These are phyloP conservation scores for Chloroceryle amazona DNA, from an alignment of 2,797 vertebrate genomes.

Conservation along the genomic window DNA sequence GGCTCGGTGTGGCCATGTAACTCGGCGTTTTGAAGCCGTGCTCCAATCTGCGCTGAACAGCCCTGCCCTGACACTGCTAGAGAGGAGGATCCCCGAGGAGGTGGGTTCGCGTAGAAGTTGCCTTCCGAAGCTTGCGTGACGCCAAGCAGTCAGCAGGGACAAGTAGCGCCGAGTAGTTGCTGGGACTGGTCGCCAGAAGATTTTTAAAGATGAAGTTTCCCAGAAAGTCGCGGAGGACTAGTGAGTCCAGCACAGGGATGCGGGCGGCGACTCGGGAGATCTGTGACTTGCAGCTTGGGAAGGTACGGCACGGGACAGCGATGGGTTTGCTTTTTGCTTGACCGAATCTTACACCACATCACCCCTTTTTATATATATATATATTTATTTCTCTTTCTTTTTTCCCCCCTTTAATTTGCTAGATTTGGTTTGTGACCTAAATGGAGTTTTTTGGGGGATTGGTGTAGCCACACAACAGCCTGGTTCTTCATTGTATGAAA, in stretches of 20 bases:
- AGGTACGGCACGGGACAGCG: accelerated
- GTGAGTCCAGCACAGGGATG: accelerated
- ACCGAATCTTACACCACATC: accelerated
- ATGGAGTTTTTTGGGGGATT: no score
- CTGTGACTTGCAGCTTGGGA: accelerated
- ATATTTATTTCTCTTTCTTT: no score
- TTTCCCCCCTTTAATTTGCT: no score
- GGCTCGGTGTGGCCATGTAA: no score
- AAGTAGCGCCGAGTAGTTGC: accelerated
- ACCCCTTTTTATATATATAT: no score
- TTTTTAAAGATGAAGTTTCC: accelerated
- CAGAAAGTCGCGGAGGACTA: accelerated
- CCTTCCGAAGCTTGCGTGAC: accelerated
- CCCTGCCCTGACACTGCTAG: no score
- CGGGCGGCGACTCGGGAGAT: accelerated
- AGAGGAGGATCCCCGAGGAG: accelerated
- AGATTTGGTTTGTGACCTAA: no score
- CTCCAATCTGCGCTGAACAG: no score
- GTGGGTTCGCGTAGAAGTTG: accelerated
- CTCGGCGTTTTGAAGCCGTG: no score
- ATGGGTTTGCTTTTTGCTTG: accelerated
- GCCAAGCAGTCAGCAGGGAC: neutral
- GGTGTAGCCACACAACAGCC: no score
- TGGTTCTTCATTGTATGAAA: no score
- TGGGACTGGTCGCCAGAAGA: neutral